phyloP scores from a whole-genome alignment of 2,888 invertebrate genomes.

The Lamproptera curius region DNA sequence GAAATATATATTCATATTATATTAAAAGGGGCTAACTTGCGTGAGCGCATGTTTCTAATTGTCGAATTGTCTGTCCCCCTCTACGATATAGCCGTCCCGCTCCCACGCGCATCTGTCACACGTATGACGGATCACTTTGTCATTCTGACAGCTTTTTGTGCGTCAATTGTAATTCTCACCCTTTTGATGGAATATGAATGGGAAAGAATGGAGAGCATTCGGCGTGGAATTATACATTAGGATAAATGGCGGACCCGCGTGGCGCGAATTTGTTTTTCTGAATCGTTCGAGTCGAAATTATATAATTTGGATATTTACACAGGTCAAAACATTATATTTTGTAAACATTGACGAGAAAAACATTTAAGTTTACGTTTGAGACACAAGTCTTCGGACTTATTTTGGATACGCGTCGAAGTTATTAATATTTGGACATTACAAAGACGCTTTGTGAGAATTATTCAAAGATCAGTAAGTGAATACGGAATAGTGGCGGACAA shows the following conservation, averaged over 20 bases:
- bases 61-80: slow-evolving; percentile 40
- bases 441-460: too few species aligned
- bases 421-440: too few species aligned
- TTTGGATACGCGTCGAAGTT: too few species aligned
- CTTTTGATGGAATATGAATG: slow-evolving; percentile 40
- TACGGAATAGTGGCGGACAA: too few species aligned
- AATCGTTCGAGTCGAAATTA: slow-evolving; percentile 1
- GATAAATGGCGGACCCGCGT: slow-evolving; percentile 6
- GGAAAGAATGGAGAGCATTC: slow-evolving; percentile 22
- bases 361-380: too few species aligned
- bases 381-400: too few species aligned
- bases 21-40: slow-evolving; percentile 9
- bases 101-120: slow-evolving; percentile 63
- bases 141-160: slow-evolving; percentile 68
- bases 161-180: slow-evolving; percentile 67
- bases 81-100: slow-evolving; percentile 27
- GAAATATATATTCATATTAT: slow-evolving; percentile 5
- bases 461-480: too few species aligned
- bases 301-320: slow-evolving; percentile 3
- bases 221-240: slow-evolving; percentile 14
- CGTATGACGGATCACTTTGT: slow-evolving; percentile 74
- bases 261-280: slow-evolving; percentile 5
- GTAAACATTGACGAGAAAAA: too few species aligned
- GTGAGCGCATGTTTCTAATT: slow-evolving; percentile 29
- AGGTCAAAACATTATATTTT: too few species aligned